Evolutionary conservation across 2,797 vertebrate species (phyloP).

Genomic region (Falco columbarius): DNA sequence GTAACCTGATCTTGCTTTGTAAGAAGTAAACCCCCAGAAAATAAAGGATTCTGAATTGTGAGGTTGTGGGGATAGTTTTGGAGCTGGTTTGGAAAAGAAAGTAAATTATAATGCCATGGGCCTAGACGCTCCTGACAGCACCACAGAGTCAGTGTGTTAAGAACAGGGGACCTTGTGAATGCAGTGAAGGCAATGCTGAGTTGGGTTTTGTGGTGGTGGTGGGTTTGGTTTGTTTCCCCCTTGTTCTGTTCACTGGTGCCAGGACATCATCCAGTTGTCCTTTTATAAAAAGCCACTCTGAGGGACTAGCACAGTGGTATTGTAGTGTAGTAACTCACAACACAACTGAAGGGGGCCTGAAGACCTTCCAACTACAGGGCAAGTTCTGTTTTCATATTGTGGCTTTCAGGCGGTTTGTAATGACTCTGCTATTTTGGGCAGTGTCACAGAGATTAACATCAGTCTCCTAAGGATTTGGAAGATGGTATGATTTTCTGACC

Average conservation of each 20-base stretch:
- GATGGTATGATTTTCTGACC: not conserved
- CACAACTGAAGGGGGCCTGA: not conserved
- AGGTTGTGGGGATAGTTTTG: not conserved
- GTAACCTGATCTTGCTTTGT: not conserved
- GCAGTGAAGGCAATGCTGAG: not conserved
- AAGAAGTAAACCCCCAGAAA: not conserved
- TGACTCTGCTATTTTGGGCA: not conserved
- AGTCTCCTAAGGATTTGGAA: not conserved
- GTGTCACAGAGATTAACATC: not conserved
- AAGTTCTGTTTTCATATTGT: not conserved
- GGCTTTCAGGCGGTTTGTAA: not conserved
- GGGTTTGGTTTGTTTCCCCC: not conserved
- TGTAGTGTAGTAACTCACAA: not conserved
- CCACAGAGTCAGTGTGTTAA: not conserved
- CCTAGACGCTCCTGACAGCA: not conserved
- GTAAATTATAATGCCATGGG: too few species aligned
- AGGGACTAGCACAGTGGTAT: rapidly evolving
- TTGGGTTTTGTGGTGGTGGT: not conserved
- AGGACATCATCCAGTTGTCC: not conserved
- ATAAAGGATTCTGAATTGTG: not conserved
- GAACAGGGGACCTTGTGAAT: not conserved
- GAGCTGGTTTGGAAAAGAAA: not conserved
- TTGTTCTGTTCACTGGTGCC: not conserved
- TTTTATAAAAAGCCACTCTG: not conserved
- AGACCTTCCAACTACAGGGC: not conserved